These are phyloP conservation scores for Zaprionus taronus DNA, from an alignment of 1,140 invertebrate genomes.

Conservation along the genomic window DNA sequence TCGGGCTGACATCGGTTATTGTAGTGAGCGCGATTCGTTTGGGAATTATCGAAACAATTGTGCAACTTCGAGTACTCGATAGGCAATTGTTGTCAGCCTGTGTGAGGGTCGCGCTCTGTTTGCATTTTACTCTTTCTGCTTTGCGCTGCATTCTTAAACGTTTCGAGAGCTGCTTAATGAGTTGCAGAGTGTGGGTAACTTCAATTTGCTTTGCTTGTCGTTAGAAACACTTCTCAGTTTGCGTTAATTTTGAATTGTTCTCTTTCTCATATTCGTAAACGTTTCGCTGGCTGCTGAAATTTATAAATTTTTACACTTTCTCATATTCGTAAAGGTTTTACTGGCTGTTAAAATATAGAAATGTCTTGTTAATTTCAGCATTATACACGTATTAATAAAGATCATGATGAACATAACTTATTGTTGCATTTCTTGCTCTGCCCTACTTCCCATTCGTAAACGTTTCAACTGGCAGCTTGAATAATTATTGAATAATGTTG, in stretches of 20 bases:
- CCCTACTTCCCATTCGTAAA: not conserved
- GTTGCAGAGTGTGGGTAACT: not conserved
- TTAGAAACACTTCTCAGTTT: not conserved
- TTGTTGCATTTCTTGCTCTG: not conserved
- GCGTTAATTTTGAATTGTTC: not conserved
- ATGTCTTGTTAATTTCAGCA: too few relatives aligned
- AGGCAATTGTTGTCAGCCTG: not conserved
- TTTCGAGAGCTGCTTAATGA: not conserved
- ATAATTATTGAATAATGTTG: not conserved
- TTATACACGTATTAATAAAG: not conserved
- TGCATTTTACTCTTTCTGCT: not conserved
- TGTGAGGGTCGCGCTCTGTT: not conserved
- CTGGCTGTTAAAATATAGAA: not conserved
- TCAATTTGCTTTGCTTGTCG: not conserved
- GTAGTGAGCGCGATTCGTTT: not conserved
- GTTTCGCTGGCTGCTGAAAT: not conserved
- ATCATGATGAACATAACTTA: not conserved
- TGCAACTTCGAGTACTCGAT: slow-evolving; percentile 15
- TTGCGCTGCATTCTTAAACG: not conserved
- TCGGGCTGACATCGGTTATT: not conserved
- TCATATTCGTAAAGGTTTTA: not conserved
- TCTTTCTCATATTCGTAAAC: not conserved
- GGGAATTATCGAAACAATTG: slow-evolving; percentile 29
- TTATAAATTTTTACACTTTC: not conserved
- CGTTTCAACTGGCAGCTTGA: not conserved